Evolutionary conservation across 2,888 invertebrate genomes (phyloP), one percentile per base, ranked within the genome.

Genomic region (Drosophila setosimentum): DNA sequence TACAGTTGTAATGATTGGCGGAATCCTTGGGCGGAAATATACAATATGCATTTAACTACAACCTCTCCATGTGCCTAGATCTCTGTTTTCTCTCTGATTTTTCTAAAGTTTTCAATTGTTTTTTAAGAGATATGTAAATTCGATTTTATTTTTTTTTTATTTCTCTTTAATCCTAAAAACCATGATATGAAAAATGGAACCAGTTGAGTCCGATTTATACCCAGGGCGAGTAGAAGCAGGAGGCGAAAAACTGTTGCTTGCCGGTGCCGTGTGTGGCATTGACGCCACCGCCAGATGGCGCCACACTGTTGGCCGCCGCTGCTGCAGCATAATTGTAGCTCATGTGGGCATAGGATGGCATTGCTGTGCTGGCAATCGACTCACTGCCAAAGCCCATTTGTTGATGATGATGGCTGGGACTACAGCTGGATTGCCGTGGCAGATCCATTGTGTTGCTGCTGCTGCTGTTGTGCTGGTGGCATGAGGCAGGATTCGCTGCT

Each of bases 381-480:
- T 87, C 80, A 5, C 69, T 21, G 3, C 78, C 62, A 49, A 89
- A 87, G 13, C 67, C 69, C 49, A 81, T 49, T 92, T 95, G 96
- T 92, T 95, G 96, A 80, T 45, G 45, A 16, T 45, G 45, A 24
- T 45, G 45, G 45, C 94, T 95, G 58, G 95, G 96, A 92, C 95
- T 95, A 92, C 95, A 95, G 40, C 94, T 94, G n/a, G 95, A 94
- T 49, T 95, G 95, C 62, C 96, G 94, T 1, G 67, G 33, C n/a
- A 65, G 37, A 18, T 88, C 88, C 64, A 82, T 55, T n/a, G 55
- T 55, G 37, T 45, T 37, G 27, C 10, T 53, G 30, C 5, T 50
- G n/a, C 30, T 48, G 29, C 18, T 63, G 27, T 73, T 59, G 27
- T 73, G 77, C 35, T 80, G 78, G 40, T 80, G 78, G 29, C 50